Evolutionary conservation across 1,140 invertebrate species (phyloP).

Genomic region (Belonocnema kinseyi): DNA sequence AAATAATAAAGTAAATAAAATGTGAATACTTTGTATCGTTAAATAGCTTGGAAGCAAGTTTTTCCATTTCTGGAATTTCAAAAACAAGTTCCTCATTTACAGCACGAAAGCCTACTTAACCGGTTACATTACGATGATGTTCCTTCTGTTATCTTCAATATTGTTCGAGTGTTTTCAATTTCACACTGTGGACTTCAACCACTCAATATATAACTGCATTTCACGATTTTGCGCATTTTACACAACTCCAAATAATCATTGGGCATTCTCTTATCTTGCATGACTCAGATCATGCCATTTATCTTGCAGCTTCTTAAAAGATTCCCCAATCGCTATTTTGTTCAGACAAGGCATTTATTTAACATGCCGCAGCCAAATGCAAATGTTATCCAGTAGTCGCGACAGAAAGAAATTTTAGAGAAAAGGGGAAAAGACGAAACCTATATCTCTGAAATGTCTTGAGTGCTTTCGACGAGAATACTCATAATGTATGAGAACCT

Average conservation of each 20-base stretch:
- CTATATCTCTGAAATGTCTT: conserved; percentile 16
- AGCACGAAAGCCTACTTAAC: conserved; percentile 18
- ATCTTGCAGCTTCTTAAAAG: conserved; percentile 12
- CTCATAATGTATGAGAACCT: conserved; percentile 20
- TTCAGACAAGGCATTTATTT: not conserved
- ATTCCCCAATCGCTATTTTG: not conserved
- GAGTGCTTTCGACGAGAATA: conserved; percentile 29
- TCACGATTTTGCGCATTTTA: conserved; percentile 14
- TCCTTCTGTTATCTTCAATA: conserved; percentile 23
- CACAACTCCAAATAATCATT: conserved; percentile 27
- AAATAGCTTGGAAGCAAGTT: conserved; percentile 12
- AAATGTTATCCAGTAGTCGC: conserved; percentile 14
- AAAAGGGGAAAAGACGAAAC: not conserved
- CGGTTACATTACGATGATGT: conserved; percentile 24
- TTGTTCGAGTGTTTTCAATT: conserved; percentile 31
- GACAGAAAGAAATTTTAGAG: not conserved
- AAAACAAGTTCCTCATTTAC: conserved; percentile 10
- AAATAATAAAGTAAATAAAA: not conserved
- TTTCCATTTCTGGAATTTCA: conserved; percentile 1
- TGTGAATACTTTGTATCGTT: not conserved
- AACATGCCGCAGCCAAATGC: not conserved
- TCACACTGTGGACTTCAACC: conserved; percentile 12
- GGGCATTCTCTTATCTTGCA: conserved; percentile 1
- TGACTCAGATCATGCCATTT: conserved; percentile 21
- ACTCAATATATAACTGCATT: not conserved